These are phyloP conservation scores for Lagria hirta DNA, from an alignment of 2,888 invertebrate species.

Conservation along the genomic window DNA sequence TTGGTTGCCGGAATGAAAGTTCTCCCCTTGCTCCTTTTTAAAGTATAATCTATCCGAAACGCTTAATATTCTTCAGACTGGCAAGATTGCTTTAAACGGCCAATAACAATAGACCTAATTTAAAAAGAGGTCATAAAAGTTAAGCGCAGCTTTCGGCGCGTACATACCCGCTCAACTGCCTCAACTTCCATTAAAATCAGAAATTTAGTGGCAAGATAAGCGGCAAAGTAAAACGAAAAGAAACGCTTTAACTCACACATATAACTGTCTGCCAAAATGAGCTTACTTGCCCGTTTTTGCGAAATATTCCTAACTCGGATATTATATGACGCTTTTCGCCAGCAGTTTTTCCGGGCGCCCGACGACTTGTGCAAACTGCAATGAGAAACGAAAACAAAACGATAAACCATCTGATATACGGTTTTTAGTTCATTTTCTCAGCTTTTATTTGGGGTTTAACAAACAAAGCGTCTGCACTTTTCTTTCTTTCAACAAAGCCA, in stretches of 20 bases:
- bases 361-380: slow-evolving; percentile 48
- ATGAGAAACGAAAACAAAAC: slow-evolving; percentile 53
- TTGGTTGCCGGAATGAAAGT: slow-evolving; percentile 39
- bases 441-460: slow-evolving; percentile 48
- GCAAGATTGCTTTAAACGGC: slow-evolving; percentile 51
- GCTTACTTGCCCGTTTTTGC: slow-evolving; percentile 50
- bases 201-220: slow-evolving; percentile 62
- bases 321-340: slow-evolving; percentile 47
- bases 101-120: slow-evolving; percentile 54
- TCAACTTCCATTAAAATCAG: slow-evolving; percentile 61
- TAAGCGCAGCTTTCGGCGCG: slow-evolving; percentile 50
- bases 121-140: slow-evolving; percentile 52
- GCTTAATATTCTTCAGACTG: slow-evolving; percentile 49
- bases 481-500: too few species aligned
- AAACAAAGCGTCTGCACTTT: slow-evolving; percentile 46
- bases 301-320: slow-evolving; percentile 50
- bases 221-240: slow-evolving; percentile 54
- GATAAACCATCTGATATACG: slow-evolving; percentile 52
- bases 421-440: slow-evolving; percentile 53
- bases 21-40: slow-evolving; percentile 39
- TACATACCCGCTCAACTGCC: slow-evolving; percentile 52
- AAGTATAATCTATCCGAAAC: slow-evolving; percentile 47
- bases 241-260: slow-evolving; percentile 54
- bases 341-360: slow-evolving; percentile 46
- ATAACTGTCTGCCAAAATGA: slow-evolving; percentile 53